Evolutionary conservation across 2,797 vertebrate genomes (phyloP).

Genomic region (Kryptolebias ocellatus): DNA sequence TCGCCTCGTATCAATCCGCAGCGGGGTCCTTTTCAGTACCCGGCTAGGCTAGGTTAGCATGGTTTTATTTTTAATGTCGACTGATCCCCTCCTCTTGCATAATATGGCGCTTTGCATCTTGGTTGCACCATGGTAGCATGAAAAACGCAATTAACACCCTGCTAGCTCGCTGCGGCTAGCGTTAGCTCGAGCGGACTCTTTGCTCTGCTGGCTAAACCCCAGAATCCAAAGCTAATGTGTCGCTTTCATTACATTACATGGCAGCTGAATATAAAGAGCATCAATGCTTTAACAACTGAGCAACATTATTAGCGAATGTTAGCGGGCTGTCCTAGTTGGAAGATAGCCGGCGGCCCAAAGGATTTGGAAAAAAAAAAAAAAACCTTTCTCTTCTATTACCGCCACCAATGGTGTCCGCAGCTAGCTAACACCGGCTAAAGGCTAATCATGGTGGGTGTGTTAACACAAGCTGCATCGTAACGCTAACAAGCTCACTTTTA

Average conservation of each 20-base stretch:
- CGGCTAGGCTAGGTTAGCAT: conserved; percentile 52
- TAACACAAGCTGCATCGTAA: not conserved
- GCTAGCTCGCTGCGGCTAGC: conserved; percentile 39
- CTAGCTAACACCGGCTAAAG: conserved; percentile 54
- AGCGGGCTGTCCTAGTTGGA: too few species aligned
- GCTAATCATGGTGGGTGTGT: conserved; percentile 71
- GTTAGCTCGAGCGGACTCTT: conserved; percentile 7
- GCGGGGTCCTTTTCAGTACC: conserved; percentile 44
- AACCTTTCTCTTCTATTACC: conserved; percentile 1
- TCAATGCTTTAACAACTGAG: not conserved
- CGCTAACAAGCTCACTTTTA: not conserved
- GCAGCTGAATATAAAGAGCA: not conserved
- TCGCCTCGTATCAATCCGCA: conserved; percentile 52
- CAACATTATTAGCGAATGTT: conserved; percentile 1
- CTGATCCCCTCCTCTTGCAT: conserved; percentile 4
- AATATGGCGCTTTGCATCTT: conserved; percentile 63
- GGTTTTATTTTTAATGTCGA: conserved; percentile 31
- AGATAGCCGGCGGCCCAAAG: not conserved
- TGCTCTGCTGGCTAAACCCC: not conserved
- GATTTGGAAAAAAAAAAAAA: conserved; percentile 7
- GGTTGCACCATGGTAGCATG: conserved; percentile 23
- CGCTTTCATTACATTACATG: not conserved
- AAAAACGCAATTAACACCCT: conserved; percentile 39
- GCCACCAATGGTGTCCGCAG: conserved; percentile 25
- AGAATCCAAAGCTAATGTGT: conserved; percentile 27